Percentiles rank a stretch among this genome's conserved stretches.
Evolutionary conservation across 2,113 vertebrate species (phyloP).

Genomic region (Thryonomys swinderianus): DNA sequence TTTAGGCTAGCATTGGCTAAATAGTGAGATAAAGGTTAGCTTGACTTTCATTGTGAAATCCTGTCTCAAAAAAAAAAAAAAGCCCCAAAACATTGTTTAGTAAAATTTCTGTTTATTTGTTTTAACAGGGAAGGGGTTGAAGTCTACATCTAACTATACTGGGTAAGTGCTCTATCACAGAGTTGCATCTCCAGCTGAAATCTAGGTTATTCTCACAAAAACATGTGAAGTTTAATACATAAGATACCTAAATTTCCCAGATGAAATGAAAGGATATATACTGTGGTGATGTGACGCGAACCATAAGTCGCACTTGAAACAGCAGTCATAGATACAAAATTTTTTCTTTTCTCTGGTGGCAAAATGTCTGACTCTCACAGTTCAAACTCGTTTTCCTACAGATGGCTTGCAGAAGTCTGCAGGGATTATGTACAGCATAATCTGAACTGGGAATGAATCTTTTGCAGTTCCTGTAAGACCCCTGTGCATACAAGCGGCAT

Average conservation of each 20-base stretch:
- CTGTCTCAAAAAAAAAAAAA: background rate
- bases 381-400: conserved; percentile 11
- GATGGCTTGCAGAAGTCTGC: background rate
- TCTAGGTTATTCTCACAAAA: conserved; percentile 38
- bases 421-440: background rate
- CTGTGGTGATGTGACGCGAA: background rate
- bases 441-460: background rate
- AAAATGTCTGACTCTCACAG: conserved; percentile 51
- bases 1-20: too few relatives aligned
- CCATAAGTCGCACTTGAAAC: background rate
- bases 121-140: background rate
- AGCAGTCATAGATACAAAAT: conserved; percentile 40
- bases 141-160: background rate
- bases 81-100: background rate
- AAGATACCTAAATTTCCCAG: conserved; percentile 14
- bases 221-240: background rate
- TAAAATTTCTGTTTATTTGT: background rate
- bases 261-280: conserved; percentile 40
- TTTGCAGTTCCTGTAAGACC: background rate
- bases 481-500: background rate
- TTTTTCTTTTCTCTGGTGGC: conserved; percentile 24
- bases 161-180: background rate
- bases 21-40: too few relatives aligned
- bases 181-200: background rate
- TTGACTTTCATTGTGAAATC: too few relatives aligned